Evolutionary conservation across 2,888 invertebrate genomes (phyloP).

Genomic region (Crossocerus cetratus): DNA sequence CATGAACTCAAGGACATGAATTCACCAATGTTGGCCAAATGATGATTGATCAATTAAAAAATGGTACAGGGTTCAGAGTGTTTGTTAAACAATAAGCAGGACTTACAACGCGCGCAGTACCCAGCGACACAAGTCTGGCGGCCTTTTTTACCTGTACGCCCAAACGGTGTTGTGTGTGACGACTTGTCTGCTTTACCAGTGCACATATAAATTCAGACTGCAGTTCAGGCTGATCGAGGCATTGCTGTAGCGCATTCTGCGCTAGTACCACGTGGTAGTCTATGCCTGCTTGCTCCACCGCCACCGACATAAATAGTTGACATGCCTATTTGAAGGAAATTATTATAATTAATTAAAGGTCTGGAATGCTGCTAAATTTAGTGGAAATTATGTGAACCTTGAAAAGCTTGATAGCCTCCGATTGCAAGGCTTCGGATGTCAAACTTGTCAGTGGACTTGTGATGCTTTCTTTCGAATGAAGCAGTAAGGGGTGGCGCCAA

Average conservation of each 20-base stretch:
- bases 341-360: too few species aligned
- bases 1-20: too few species aligned
- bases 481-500: conserved; percentile 94
- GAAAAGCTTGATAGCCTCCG: conserved; percentile 94
- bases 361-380: background rate
- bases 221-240: conserved; percentile 92
- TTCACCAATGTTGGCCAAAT: background rate
- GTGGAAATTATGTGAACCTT: conserved; percentile 80
- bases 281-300: conserved; percentile 95
- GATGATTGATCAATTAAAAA: conserved; percentile 38
- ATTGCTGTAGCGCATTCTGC: conserved; percentile 96
- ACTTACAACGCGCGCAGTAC: conserved; percentile 78
- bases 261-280: conserved; percentile 98
- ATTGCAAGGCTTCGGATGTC: conserved; percentile 91
- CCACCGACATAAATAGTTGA: conserved; percentile 96
- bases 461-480: conserved; percentile 94
- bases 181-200: conserved; percentile 94
- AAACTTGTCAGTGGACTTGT: conserved; percentile 93
- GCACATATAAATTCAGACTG: conserved; percentile 96
- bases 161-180: conserved; percentile 87
- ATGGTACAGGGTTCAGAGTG: conserved; percentile 70
- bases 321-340: conserved; percentile 83
- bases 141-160: conserved; percentile 89
- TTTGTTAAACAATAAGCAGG: conserved; percentile 77
- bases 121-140: conserved; percentile 77